A percentile compares a stretch with the other conserved stretches of the same genome.
phyloP scores from a whole-genome alignment of 1,140 invertebrate genomes.

The Prorops nasuta region DNA sequence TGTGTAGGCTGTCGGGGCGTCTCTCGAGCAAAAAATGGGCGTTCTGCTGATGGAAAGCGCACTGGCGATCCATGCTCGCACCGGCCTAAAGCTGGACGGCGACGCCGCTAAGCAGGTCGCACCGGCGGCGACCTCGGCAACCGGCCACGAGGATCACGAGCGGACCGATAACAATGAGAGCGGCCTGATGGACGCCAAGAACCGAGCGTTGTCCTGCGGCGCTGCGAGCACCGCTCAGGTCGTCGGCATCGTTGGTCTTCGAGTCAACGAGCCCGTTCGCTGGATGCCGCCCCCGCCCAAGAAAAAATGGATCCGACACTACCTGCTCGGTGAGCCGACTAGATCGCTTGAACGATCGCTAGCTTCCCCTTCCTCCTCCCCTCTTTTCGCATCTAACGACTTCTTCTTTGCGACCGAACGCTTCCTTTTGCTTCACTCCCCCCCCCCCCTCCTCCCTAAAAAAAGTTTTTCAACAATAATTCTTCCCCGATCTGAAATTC shows the following conservation, averaged over 20 bases:
- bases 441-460: too few relatives aligned
- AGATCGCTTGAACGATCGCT: background rate
- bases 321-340: slow-evolving; percentile 58
- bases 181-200: slow-evolving; percentile 28
- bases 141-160: slow-evolving; percentile 6
- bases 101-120: slow-evolving; percentile 2
- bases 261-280: slow-evolving; percentile 25
- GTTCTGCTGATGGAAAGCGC: too few relatives aligned
- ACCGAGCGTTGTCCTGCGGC: slow-evolving; percentile 10
- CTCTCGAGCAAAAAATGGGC: too few relatives aligned
- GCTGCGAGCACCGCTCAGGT: slow-evolving; percentile 10
- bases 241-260: slow-evolving; percentile 25
- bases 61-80: too few relatives aligned
- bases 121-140: slow-evolving; percentile 2
- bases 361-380: too few relatives aligned
- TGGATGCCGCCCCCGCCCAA: slow-evolving; percentile 63
- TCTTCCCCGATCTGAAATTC: too few relatives aligned
- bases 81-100: slow-evolving; percentile 13
- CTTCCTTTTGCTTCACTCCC: too few relatives aligned
- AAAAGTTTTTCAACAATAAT: too few relatives aligned
- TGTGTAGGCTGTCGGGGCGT: too few relatives aligned
- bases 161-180: slow-evolving; percentile 28
- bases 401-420: too few relatives aligned
- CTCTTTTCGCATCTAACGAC: background rate
- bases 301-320: slow-evolving; percentile 73